Conservation (phyloP, 1,140 invertebrate genomes). For the Pinna nobilis region DNA sequence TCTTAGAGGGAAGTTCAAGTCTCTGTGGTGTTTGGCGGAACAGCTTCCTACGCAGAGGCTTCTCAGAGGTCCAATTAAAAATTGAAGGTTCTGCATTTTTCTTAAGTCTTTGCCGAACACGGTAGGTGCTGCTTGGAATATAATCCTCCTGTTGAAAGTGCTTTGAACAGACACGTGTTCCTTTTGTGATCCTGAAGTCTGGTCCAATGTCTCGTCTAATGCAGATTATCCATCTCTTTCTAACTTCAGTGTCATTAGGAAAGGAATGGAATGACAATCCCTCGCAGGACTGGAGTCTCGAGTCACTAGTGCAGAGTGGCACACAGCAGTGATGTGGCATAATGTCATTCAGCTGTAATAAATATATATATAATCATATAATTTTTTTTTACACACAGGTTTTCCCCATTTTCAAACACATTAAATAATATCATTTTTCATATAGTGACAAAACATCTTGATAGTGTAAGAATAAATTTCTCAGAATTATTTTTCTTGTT, state of each 20-base stretch:
- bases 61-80: neutral
- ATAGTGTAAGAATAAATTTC: too few species aligned
- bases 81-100: neutral
- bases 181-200: neutral
- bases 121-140: neutral
- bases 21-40: neutral
- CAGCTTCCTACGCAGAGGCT: neutral
- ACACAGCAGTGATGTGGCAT: conserved; percentile 22
- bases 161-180: neutral
- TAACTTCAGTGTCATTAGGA: neutral
- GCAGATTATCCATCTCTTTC: neutral
- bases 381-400: too few species aligned
- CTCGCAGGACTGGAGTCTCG: neutral
- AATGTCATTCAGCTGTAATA: neutral
- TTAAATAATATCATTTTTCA: too few species aligned
- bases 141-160: neutral
- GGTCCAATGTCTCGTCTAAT: conserved; percentile 13
- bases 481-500: too few species aligned
- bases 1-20: neutral
- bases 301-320: conserved; percentile 4
- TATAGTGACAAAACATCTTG: too few species aligned
- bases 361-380: neutral
- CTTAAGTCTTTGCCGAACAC: neutral
- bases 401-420: too few species aligned
- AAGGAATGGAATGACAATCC: conserved; percentile 6